These are phyloP conservation scores for Drosophila austrosaltans DNA, from an alignment of 2,888 invertebrate genomes.

Conservation along the genomic window DNA sequence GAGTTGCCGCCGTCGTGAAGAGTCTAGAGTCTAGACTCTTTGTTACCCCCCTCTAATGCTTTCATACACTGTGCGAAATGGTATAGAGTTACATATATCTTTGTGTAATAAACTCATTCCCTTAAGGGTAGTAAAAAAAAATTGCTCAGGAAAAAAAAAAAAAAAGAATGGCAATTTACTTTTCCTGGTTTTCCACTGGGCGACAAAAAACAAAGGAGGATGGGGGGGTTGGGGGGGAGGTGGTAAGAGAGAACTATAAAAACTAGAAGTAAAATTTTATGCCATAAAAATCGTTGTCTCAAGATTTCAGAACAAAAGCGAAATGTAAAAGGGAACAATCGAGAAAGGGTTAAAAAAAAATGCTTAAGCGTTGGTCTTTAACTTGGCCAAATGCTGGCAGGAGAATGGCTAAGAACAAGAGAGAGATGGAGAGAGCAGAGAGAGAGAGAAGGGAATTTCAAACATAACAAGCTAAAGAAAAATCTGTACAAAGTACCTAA, in stretches of 20 bases:
- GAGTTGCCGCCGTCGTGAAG: neutral
- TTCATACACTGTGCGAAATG: conserved; percentile 1
- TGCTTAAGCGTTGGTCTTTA: conserved; percentile 4
- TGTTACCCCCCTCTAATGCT: neutral
- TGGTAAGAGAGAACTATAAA: conserved; percentile 52
- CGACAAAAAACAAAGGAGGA: conserved; percentile 23
- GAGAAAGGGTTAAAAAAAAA: conserved; percentile 27
- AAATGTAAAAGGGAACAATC: neutral
- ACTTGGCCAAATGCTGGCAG: neutral
- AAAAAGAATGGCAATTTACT: conserved; percentile 72
- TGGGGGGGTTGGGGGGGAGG: neutral
- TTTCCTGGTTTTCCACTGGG: conserved; percentile 49
- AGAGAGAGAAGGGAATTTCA: neutral
- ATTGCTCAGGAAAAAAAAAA: conserved; percentile 69
- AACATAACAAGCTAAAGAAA: no score
- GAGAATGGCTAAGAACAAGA: no score
- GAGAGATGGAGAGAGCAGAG: no score
- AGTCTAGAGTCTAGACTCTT: conserved; percentile 1
- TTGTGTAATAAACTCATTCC: conserved; percentile 9
- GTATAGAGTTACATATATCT: neutral
- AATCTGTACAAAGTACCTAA: neutral
- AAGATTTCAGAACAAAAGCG: conserved; percentile 57
- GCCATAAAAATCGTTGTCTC: conserved; percentile 76
- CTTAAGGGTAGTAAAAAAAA: conserved; percentile 61
- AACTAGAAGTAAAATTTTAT: conserved; percentile 68